Evolutionary conservation across 2,888 invertebrate genomes (phyloP).

Genomic region (Corbicula japonica): DNA sequence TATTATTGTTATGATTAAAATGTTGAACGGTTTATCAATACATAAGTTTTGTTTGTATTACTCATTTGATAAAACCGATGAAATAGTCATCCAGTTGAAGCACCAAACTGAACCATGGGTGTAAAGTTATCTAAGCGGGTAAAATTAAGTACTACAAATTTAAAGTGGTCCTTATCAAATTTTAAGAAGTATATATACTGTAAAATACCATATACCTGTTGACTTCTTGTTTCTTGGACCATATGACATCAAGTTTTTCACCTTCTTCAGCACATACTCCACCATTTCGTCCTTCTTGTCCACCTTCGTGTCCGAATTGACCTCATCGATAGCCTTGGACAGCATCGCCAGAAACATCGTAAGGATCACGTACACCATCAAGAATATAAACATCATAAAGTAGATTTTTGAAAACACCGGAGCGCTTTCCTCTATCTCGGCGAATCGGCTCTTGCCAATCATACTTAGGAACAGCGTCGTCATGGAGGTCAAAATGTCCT

Average conservation of each 20-base stretch:
- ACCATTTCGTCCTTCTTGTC: constrained; percentile 71
- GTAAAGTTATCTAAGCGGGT: neutral
- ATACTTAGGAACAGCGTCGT: constrained; percentile 76
- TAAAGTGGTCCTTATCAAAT: no score
- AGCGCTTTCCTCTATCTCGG: constrained; percentile 66
- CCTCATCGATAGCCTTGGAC: constrained; percentile 70
- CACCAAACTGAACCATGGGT: neutral
- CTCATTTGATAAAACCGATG: no score
- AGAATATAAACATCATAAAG: constrained; percentile 73
- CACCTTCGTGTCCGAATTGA: constrained; percentile 58
- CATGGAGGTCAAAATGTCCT: constrained; percentile 67
- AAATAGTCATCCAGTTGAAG: no score
- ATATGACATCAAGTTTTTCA: constrained; percentile 55
- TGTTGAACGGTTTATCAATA: no score
- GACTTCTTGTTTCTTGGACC: constrained; percentile 28
- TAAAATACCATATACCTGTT: no score
- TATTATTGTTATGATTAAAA: no score
- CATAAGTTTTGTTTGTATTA: no score
- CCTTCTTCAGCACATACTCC: constrained; percentile 64
- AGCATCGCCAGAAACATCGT: constrained; percentile 79
- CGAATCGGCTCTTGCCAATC: constrained; percentile 76
- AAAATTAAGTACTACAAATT: neutral
- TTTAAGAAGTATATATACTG: no score
- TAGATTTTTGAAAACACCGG: constrained; percentile 75
- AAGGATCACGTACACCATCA: constrained; percentile 75